A percentile compares a stretch with the other conserved stretches of the same genome.
phyloP scores from a whole-genome alignment of 2,113 vertebrate species.

The Pyxicephalus adspersus region DNA sequence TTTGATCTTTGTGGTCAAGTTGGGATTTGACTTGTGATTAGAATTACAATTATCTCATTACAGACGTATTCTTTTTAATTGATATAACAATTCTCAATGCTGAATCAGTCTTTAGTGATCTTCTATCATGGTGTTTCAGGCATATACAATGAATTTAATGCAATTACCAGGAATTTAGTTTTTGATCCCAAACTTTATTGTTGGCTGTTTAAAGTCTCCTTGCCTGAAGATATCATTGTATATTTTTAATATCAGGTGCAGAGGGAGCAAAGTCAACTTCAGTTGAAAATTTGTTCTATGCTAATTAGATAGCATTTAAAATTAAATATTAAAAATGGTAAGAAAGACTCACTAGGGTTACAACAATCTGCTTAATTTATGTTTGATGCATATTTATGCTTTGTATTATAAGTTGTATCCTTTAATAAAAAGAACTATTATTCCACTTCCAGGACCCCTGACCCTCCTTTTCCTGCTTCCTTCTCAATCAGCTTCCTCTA shows the following conservation, averaged over 20 bases:
- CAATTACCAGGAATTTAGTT: not conserved
- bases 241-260: not conserved
- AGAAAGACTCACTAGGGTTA: too few species aligned
- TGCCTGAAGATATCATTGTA: not conserved
- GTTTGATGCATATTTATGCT: too few species aligned
- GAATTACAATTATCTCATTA: conserved; percentile 23
- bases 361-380: too few species aligned
- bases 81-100: not conserved
- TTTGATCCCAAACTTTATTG: not conserved
- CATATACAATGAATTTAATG: not conserved
- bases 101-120: not conserved
- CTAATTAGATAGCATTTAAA: not conserved
- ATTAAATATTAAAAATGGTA: too few species aligned
- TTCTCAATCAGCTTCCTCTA: too few species aligned
- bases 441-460: too few species aligned
- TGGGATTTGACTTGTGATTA: conserved; percentile 17
- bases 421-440: too few species aligned
- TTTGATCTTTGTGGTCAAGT: conserved; percentile 42
- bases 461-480: too few species aligned
- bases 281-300: not conserved
- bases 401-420: too few species aligned
- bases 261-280: not conserved
- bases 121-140: not conserved
- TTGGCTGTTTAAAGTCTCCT: not conserved
- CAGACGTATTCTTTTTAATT: conserved; percentile 1